phyloP scores from a whole-genome alignment of 2,113 vertebrate genomes.

The Regulus satrapa region DNA sequence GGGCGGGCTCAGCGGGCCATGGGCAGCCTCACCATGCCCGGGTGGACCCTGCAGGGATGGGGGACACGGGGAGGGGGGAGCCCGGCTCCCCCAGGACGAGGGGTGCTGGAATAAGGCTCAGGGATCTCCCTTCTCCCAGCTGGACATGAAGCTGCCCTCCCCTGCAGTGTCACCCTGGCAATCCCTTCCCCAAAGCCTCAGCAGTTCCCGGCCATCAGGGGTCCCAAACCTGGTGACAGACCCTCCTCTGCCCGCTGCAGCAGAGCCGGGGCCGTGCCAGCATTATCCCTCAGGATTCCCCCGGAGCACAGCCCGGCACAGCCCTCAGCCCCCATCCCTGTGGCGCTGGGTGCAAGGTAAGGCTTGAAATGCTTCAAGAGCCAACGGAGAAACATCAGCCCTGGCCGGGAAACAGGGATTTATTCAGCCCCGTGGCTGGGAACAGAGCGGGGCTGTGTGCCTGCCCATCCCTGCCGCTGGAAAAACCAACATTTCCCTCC shows the following conservation, averaged over 20 bases:
- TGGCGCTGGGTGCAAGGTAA: not conserved
- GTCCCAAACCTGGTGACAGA: not conserved
- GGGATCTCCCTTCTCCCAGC: not conserved
- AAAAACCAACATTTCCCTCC: slow-evolving; percentile 39
- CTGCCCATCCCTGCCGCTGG: slow-evolving; percentile 28
- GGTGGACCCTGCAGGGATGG: not conserved
- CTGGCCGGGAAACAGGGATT: slow-evolving; percentile 38
- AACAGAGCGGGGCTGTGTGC: slow-evolving; percentile 36
- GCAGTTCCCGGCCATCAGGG: accelerated
- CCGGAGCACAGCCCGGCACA: accelerated
- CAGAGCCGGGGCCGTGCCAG: accelerated
- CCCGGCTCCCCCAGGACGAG: accelerated
- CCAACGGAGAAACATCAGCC: not conserved
- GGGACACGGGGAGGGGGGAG: accelerated
- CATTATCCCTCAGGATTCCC: not conserved
- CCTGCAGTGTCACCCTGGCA: not conserved
- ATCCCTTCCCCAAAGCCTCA: not conserved
- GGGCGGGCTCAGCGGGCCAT: not conserved
- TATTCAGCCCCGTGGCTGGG: not conserved
- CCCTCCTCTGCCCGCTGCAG: not conserved
- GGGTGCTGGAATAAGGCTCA: not conserved
- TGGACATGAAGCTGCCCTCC: not conserved
- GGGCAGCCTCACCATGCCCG: not conserved
- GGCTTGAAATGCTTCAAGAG: not conserved
- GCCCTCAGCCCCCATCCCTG: not conserved